Conservation (phyloP, 2,888 invertebrate species). For the Oscheius sp. region DNA sequence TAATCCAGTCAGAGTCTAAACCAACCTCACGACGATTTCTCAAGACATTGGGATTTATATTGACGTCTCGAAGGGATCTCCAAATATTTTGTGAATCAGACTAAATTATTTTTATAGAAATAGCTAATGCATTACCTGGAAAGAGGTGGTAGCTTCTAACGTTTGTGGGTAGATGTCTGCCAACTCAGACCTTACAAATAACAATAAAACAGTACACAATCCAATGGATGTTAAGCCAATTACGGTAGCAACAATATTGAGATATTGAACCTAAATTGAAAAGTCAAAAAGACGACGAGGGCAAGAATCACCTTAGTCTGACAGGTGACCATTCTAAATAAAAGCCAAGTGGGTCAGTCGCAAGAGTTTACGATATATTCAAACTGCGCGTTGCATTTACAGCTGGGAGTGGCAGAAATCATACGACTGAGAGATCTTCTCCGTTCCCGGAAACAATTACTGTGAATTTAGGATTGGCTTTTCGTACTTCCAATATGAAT, state of each 20-base stretch:
- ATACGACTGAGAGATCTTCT: too few species aligned
- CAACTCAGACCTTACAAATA: not conserved
- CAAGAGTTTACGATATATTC: conserved; percentile 19
- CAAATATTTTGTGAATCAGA: not conserved
- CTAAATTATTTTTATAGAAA: not conserved
- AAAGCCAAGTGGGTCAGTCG: not conserved
- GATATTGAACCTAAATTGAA: not conserved
- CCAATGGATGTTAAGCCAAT: not conserved
- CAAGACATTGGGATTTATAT: conserved; percentile 13
- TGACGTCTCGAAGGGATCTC: conserved; percentile 6
- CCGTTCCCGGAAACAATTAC: too few species aligned
- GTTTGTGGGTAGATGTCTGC: not conserved
- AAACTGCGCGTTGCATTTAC: not conserved
- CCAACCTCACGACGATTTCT: conserved; percentile 9
- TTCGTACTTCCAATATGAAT: conserved; percentile 1
- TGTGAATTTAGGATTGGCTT: not conserved
- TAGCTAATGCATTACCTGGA: not conserved
- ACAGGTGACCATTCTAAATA: not conserved
- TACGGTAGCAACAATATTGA: not conserved
- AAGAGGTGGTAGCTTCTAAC: not conserved
- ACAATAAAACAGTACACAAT: not conserved
- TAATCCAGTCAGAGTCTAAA: not conserved
- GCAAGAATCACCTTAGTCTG: not conserved
- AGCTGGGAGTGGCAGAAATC: conserved; percentile 8
- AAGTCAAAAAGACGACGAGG: not conserved